Evolutionary conservation across 2,888 invertebrate genomes (phyloP).

Genomic region (Eristalinus aeneus): DNA sequence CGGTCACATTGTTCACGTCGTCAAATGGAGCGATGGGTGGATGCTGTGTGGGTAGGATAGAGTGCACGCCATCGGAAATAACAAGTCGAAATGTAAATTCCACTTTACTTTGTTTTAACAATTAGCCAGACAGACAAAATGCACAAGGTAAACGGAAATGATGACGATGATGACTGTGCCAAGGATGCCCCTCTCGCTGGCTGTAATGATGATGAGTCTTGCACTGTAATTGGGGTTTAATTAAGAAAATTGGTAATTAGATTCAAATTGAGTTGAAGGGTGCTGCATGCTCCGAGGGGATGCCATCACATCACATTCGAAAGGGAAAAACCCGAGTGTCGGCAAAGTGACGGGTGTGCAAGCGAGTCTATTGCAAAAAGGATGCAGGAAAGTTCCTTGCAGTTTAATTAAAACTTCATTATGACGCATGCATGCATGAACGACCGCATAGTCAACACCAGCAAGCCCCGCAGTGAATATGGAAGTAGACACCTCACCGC

Average conservation of each 20-base stretch:
- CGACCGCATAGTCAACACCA: conserved; percentile 39
- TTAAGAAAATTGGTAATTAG: conserved; percentile 77
- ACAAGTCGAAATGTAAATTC: conserved; percentile 41
- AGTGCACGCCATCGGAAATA: conserved; percentile 4
- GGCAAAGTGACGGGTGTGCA: not conserved
- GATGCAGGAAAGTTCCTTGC: conserved; percentile 37
- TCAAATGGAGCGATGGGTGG: conserved; percentile 40
- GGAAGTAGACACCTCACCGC: not conserved
- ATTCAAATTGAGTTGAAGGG: conserved; percentile 65
- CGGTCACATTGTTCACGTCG: conserved; percentile 38
- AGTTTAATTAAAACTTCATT: conserved; percentile 69
- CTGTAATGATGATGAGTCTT: conserved; percentile 47
- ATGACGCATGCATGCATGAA: conserved; percentile 64
- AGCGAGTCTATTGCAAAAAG: not conserved
- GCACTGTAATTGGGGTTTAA: conserved; percentile 74
- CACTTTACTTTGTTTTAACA: conserved; percentile 45
- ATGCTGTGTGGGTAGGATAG: not conserved
- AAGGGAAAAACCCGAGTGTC: conserved; percentile 13
- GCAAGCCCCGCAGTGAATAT: not conserved
- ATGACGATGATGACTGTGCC: conserved; percentile 22
- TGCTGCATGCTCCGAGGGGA: conserved; percentile 6
- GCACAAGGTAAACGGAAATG: not conserved
- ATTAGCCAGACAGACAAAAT: conserved; percentile 19
- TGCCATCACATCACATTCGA: conserved; percentile 32
- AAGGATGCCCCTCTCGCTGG: not conserved